Evolutionary conservation across 2,888 invertebrate species (phyloP), one percentile per base, ranked within the genome.

Genomic region (Ecdyonurus torrentis): DNA sequence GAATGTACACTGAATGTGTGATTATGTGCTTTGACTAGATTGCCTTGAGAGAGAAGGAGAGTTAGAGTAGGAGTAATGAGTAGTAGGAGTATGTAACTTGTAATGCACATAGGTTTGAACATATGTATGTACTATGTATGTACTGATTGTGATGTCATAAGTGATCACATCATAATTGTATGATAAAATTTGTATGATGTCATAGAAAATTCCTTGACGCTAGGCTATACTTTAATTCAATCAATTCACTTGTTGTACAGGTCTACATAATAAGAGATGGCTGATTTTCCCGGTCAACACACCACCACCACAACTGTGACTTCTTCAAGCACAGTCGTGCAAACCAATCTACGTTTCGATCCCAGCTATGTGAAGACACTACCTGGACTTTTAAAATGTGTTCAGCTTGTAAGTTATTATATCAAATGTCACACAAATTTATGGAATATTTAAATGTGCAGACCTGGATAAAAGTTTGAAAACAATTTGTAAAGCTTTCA

Each of bases 331-430:
- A 70, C 71, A 5, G 66, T 70, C 3, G 70, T 82, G 68, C 79
- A 83, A 62, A 82, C 83, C 20, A 70, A 72, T 60, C 78, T 89
- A 67, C 77, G 89, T 69, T 89, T 86, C 72, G 91, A 92, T 74
- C 79, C 83, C 0, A 73, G 78, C 1, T 91, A 91, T 70, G 70
- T 88, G 20, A 78, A 78, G 68, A 87, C 86, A 0, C 69, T 86
- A 59, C 86, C 89, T 1, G 92, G 92, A 61, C 81, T 87, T 63
- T 72, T 91, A 22, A 92, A 92, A 80, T 75, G 83, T 66, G 79
- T 79, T 1, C 84, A 88, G 80, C 82, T 89, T 71, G 90, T 90
- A 76, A 83, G 86, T 79, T 55, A 15, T 19, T 2, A n/a, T n/a
- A n/a, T n/a, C n/a, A n/a, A n/a, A n/a, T n/a, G 2, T 58, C 1